Base-by-base conservation (phyloP, 2,888 invertebrate genomes). In the Apamea crenata region DNA sequence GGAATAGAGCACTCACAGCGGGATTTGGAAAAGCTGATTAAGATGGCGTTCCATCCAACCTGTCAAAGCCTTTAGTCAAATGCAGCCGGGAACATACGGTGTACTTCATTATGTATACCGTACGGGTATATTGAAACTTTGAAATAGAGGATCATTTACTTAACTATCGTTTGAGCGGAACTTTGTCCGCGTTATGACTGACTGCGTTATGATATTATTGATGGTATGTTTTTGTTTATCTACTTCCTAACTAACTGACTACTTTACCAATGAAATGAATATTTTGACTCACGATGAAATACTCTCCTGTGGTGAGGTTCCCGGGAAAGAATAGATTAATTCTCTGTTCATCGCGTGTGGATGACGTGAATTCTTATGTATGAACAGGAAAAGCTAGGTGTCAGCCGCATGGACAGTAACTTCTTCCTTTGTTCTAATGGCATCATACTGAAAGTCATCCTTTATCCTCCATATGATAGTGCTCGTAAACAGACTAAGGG, bases 21-120 rank as follows among this genome's bases (percentile, higher is more conserved):
- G 77, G 83, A 83, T 81, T 85, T 77, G 74, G 73, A 74, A 87
- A 83, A 87, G 87, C 87, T 79, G 87, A 87, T 87, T 87, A 87
- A 83, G 80, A 81, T 79, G 59, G 73, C 73, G 67, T 66, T 77
- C 78, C 68, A 85, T 76, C 82, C 44, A 80, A 66, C 72, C 59
- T 74, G 71, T 78, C 70, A 80, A 81, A 87, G 83, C 78, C 78
- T 79, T 78, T 78, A 87, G 80, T 82, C 77, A 85, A 78, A 85
- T 83, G 78, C 85, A 83, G 50, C 63, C 44, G 50, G 71, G 44
- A 77, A 77, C 63, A 80, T 77, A 59, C 66, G 66, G 44, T 67
- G 56, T 77, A 72, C 71, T 79, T 77, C 71, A 77, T 77, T 83
- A 80, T 66, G 50, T 67, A 66, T 67, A 73, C 59, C 32, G 70